Base-by-base conservation (phyloP, 2,888 invertebrate species). In the Brenthis hecate region DNA sequence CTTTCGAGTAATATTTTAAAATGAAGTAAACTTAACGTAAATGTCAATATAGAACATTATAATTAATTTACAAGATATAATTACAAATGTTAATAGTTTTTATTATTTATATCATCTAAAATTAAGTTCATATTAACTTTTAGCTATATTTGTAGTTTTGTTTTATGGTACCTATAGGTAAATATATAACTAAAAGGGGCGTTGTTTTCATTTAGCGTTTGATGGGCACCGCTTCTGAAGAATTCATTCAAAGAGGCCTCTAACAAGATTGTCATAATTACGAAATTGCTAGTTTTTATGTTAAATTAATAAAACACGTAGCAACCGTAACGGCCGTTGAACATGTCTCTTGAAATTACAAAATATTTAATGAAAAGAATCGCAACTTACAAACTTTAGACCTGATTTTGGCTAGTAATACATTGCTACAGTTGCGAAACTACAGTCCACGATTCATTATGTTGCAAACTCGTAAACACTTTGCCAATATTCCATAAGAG, bases 231-330 rank as follows among this genome's bases (percentile, higher is more conserved):
- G 66, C 66, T 16, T 47, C 69, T 68, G 71, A 64, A 69, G 51
- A 65, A 74, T 77, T 75, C 74, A 36, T 43, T 43, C 36, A 74
- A 76, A 71, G 71, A 74, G 73, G 70, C 72, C 73, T 75, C 72
- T 73, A 51, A 69, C 85, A 87, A 86, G 85, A 85, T 77, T 77
- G 63, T 36, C 32, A 71, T 74, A 54, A 66, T 86, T 83, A 80
- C 78, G 81, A 85, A 86, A 87, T 80, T 81, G 80, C 76, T 80
- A 81, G 76, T 75, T 82, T 81, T 81, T 77, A 86, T 84, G 79
- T 81, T 82, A 84, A 86, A 82, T 86, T 87, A 86, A 85, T 85
- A 81, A 81, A 81, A 77, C 82, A 86, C 83, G 84, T 84, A 80
- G 75, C 73, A 75, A 73, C 36, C 36, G 36, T 36, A 67, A 70